Evolutionary conservation across 2,113 vertebrate genomes (phyloP), one percentile per base, ranked within the genome.

Genomic region (Fulmarus glacialis): DNA sequence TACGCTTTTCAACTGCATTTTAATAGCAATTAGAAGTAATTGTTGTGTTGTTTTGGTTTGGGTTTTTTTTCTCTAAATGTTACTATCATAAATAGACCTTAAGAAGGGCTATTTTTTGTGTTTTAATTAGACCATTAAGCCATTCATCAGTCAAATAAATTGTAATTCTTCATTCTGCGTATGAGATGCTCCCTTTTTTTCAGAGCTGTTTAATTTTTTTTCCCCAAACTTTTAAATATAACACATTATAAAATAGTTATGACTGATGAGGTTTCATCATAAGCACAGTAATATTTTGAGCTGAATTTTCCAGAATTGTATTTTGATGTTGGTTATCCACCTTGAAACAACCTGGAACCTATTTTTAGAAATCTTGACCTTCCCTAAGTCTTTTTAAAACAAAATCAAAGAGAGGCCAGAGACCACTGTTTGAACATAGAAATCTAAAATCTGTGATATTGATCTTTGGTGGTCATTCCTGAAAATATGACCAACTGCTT

Each of bases 31-130:
- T 42, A 42, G 7, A 36, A 55, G 15, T 24, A 53, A n/a, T n/a
- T 32, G 1, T 21, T 16, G 4, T 5, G 8, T 0, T 40, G 40
- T 40, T n/a, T 40, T 40, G 11, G 40, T 5, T 43, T 43, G 43
- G n/a, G n/a, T n/a, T n/a, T n/a, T 34, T n/a, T 55, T 34, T 12
- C 6, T 55, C 14, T 52, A 52, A 63, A 68, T 52, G 1, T 62
- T 66, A 3, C 5, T 81, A 5, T 34, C 12, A 18, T 34, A 45
- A 92, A 58, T 32, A 11, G 11, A 47, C 3, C 40, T 12, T 40
- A 56, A 50, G 17, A 68, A 82, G 8, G 15, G 11, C 2, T 34
- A 6, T 8, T 38, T 50, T 45, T 52, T 27, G 3, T n/a, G 16
- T 32, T 36, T 64, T 82, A 6, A 36, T 52, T 53, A 53, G 18